These are phyloP conservation scores for Schizopygopsis pylzovi DNA, from an alignment of 2,797 vertebrate species.

Conservation along the genomic window DNA sequence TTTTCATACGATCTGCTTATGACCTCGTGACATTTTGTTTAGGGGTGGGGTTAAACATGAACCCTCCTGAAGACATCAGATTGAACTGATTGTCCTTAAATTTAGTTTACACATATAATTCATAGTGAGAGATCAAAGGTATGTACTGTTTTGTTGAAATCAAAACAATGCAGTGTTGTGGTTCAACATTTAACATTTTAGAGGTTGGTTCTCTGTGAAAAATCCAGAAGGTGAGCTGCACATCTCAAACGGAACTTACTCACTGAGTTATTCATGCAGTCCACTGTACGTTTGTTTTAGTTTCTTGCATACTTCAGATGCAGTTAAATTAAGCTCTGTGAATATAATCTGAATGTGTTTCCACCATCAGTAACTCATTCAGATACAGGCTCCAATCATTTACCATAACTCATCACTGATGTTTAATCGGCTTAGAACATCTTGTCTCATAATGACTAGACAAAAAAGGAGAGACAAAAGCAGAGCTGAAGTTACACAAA, in stretches of 20 bases:
- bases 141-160: not conserved
- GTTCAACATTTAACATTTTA: constrained; percentile 3
- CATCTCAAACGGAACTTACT: not conserved
- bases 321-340: not conserved
- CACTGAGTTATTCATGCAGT: not conserved
- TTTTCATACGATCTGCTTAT: not conserved
- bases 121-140: not conserved
- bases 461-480: constrained; percentile 12
- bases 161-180: constrained; percentile 11
- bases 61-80: not conserved
- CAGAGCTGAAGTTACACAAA: not conserved
- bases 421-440: not conserved
- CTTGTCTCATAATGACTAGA: constrained; percentile 38
- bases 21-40: not conserved
- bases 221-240: not conserved
- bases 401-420: constrained; percentile 25
- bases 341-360: not conserved
- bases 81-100: not conserved
- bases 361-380: constrained; percentile 32
- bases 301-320: constrained; percentile 17
- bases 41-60: not conserved
- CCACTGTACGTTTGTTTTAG: not conserved
- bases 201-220: not conserved
- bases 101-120: not conserved
- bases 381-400: constrained; percentile 29